Evolutionary conservation across 2,888 invertebrate species (phyloP), one percentile per base, ranked within the genome.

Genomic region (Athalia cordata): DNA sequence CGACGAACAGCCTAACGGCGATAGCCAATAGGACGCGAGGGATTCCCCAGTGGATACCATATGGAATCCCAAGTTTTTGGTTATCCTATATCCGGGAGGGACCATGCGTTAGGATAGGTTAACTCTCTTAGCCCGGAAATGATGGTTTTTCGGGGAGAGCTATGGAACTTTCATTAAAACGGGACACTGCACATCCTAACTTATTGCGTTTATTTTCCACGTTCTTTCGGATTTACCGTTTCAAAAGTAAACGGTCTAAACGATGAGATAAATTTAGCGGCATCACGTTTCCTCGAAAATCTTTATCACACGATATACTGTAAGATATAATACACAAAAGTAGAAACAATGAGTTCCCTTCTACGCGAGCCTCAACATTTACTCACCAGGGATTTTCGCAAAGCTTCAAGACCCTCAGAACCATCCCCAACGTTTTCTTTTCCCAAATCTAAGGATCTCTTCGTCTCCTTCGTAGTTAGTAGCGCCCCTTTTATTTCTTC

Each of bases 1-100:
- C 57, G 57, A 68, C 52, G 29, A 55, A 68, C 68, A 29, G 2
- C 29, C 29, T 29, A 52, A 29, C 68, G 68, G 43, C 47, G 13
- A 57, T 59, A 4, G 45, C 13, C 59, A 59, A 72, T 72, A 72
- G 72, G 59, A n/a, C 72, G 59, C 72, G 45, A 43, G 72, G 72
- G 72, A 59, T 59, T 72, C 15, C 59, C 13, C 59, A 13, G 45
- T 72, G 47, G 57, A 45, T 3, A 13, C 72, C 45, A 13, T 29
- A 29, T 29, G 29, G 29, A 1, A 29, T 29, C 1, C 59, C 47
- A 45, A 72, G 57, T 72, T 72, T 72, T 72, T 72, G 59, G 59
- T 72, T 15, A 72, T 59, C 72, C 47, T 13, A 72, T 72, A 59
- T 59, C 59, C 57, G 11, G 45, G 70, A n/a, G 57, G n/a, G 59